A percentile compares a stretch with the other conserved stretches of the same genome.
Conservation (phyloP, 1,140 invertebrate genomes). For the Drosophila cardini region DNA sequence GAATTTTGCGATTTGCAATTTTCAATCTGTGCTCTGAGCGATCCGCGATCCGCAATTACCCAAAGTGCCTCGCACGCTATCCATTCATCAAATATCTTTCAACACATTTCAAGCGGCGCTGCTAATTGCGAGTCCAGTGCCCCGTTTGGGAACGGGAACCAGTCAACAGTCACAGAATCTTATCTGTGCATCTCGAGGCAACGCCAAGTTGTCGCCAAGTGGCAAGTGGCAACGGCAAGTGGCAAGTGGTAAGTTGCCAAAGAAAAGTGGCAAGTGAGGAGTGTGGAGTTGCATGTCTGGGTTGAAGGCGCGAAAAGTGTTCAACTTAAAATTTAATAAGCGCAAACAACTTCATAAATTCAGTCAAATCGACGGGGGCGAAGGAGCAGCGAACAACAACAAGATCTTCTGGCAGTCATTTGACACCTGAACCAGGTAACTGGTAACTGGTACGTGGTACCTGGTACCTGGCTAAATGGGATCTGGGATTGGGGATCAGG, state of each 20-base stretch:
- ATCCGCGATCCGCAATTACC: neutral
- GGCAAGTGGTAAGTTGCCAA: constrained; percentile 39
- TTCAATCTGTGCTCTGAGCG: neutral
- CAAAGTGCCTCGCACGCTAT: constrained; percentile 49
- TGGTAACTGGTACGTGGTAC: constrained; percentile 13
- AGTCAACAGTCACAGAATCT: constrained; percentile 77
- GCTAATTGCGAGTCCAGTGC: constrained; percentile 67
- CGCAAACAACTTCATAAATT: constrained; percentile 82
- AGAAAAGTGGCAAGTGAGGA: constrained; percentile 30
- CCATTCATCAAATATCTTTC: constrained; percentile 81
- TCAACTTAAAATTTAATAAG: constrained; percentile 81
- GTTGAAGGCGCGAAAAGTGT: constrained; percentile 59
- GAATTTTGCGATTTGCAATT: neutral
- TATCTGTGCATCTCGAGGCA: constrained; percentile 77
- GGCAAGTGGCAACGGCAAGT: constrained; percentile 40
- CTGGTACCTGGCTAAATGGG: neutral
- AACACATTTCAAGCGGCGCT: constrained; percentile 74
- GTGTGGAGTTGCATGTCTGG: constrained; percentile 53
- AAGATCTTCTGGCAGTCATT: constrained; percentile 58
- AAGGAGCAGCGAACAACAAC: constrained; percentile 10
- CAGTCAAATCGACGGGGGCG: constrained; percentile 11
- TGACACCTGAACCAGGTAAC: constrained; percentile 52
- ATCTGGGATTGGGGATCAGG: constrained; percentile 12
- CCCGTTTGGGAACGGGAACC: constrained; percentile 73
- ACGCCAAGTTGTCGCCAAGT: constrained; percentile 75